Evolutionary conservation across 2,113 vertebrate genomes (phyloP).

Genomic region (Ciconia boyciana): DNA sequence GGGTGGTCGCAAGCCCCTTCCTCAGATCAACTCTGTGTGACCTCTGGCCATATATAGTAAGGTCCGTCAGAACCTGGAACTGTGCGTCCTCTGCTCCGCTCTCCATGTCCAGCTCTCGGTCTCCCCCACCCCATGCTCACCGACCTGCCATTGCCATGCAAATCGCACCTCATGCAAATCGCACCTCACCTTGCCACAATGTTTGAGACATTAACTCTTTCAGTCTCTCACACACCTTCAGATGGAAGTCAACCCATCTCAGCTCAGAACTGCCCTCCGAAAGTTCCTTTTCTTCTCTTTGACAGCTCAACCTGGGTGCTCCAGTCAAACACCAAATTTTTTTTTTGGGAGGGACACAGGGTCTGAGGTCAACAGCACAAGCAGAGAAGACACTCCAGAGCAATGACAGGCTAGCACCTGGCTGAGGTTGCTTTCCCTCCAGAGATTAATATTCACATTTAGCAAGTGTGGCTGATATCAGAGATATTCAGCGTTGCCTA

Average conservation of each 20-base stretch:
- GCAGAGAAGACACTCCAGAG: background rate
- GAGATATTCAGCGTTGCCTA: background rate
- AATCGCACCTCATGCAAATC: no score
- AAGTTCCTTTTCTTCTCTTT: background rate
- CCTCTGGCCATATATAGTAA: no score
- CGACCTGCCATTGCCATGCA: no score
- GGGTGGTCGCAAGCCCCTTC: no score
- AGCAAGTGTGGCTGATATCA: background rate
- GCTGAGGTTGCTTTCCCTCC: background rate
- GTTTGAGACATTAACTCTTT: no score
- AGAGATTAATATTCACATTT: background rate
- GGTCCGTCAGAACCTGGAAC: no score
- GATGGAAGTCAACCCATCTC: background rate
- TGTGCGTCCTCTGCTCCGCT: no score
- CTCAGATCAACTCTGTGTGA: no score
- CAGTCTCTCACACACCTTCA: background rate
- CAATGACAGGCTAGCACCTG: background rate
- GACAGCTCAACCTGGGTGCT: background rate
- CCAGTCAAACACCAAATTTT: background rate
- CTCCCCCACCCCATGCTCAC: no score
- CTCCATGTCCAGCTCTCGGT: no score
- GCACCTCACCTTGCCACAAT: no score
- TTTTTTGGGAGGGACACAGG: background rate
- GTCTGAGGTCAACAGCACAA: background rate
- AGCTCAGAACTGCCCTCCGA: background rate